Conservation (phyloP, 2,113 vertebrate genomes). For the Etia nguti region DNA sequence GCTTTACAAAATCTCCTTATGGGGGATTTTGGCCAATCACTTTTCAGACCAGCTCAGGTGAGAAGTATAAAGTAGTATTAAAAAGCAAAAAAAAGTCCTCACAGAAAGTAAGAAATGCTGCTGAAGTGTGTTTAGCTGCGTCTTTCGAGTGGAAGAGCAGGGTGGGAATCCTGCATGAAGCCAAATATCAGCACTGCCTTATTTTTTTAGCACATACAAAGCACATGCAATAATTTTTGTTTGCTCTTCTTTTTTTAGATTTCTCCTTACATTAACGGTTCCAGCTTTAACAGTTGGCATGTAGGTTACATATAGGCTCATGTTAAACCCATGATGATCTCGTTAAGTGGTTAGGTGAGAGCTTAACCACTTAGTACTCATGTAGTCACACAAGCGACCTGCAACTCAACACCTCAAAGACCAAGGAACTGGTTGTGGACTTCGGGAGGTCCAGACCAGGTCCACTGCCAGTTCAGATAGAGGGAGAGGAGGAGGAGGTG, state of each 20-base stretch:
- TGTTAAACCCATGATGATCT: no score
- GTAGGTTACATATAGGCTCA: background rate
- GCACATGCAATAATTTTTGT: background rate
- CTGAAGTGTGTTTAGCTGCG: background rate
- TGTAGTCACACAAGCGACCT: no score
- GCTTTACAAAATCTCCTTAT: background rate
- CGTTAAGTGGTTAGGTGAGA: background rate
- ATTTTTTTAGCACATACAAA: background rate
- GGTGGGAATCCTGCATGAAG: background rate
- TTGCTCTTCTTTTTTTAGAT: background rate
- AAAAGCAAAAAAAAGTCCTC: background rate
- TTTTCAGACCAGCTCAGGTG: background rate
- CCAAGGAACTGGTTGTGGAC: no score
- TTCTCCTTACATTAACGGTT: background rate
- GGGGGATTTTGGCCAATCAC: background rate
- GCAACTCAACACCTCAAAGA: no score
- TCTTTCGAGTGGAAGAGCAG: background rate
- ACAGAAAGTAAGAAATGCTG: background rate
- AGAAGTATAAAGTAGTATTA: background rate
- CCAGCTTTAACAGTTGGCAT: background rate
- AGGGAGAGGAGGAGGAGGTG: no score
- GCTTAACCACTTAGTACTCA: no score
- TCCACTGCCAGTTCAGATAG: no score
- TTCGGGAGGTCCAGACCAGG: no score
- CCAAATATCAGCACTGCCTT: background rate